Conservation (phyloP, 2,888 invertebrate species). For the Sabatieria punctata region DNA sequence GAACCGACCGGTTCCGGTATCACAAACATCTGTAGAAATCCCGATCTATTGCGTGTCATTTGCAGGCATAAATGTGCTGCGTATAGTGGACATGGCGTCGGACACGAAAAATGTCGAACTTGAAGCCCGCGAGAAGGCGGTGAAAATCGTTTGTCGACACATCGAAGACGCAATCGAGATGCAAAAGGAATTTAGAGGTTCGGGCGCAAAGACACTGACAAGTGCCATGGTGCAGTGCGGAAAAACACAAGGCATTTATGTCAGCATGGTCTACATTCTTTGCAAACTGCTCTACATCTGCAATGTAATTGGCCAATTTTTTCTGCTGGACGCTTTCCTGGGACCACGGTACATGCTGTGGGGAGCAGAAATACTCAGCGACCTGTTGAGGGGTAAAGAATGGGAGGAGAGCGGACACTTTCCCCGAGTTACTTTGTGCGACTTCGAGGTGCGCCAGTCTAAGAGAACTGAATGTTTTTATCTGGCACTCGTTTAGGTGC, state of each 20-base stretch:
- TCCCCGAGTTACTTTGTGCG: conserved; percentile 35
- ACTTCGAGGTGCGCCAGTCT: conserved; percentile 6
- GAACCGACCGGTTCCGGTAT: too few species aligned
- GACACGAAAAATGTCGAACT: conserved; percentile 5
- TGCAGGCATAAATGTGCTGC: conserved; percentile 9
- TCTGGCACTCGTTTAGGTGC: conserved; percentile 1
- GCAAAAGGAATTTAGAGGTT: conserved; percentile 7
- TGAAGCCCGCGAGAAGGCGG: conserved; percentile 7
- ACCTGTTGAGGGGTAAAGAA: conserved; percentile 16
- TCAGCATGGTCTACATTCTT: conserved; percentile 31
- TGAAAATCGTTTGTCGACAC: conserved; percentile 5
- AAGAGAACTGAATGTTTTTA: too few species aligned
- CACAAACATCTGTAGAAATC: too few species aligned
- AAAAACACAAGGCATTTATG: conserved; percentile 7
- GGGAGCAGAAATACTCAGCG: conserved; percentile 16
- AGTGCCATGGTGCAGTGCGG: conserved; percentile 7
- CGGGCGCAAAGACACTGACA: not conserved
- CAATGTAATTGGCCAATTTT: conserved; percentile 33
- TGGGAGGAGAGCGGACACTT: conserved; percentile 35
- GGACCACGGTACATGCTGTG: conserved; percentile 21
- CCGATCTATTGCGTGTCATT: not conserved
- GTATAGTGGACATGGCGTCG: conserved; percentile 10
- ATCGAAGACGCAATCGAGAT: conserved; percentile 10
- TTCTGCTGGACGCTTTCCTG: conserved; percentile 33
- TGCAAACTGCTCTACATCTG: conserved; percentile 33